phyloP scores from a whole-genome alignment of 2,888 invertebrate species.

The Melieria crassipennis region DNA sequence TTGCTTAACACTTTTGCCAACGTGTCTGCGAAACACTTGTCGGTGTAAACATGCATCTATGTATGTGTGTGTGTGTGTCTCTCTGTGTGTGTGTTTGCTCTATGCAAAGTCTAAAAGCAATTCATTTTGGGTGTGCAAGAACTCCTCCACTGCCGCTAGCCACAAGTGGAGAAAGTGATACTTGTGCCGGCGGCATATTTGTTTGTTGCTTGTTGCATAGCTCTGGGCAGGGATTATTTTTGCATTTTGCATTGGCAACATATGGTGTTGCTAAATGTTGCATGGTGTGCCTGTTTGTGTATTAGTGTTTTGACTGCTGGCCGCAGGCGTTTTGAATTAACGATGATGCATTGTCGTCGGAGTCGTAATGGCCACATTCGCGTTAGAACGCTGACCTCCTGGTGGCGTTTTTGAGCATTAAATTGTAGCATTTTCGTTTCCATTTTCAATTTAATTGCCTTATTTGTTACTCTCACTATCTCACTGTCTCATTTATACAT shows the following conservation, averaged over 20 bases:
- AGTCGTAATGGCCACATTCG: neutral
- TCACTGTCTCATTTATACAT: too few relatives aligned
- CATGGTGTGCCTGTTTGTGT: too few relatives aligned
- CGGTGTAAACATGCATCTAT: conserved; percentile 3
- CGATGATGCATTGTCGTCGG: conserved; percentile 41
- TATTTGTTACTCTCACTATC: too few relatives aligned
- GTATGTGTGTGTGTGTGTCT: neutral
- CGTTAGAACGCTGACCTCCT: too few relatives aligned
- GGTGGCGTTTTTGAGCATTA: too few relatives aligned
- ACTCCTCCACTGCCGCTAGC: neutral
- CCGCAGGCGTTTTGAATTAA: conserved; percentile 12
- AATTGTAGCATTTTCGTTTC: too few relatives aligned
- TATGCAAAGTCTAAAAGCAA: conserved; percentile 11
- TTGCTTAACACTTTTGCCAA: conserved; percentile 59
- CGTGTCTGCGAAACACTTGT: conserved; percentile 27
- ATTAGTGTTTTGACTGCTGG: neutral
- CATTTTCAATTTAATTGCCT: too few relatives aligned
- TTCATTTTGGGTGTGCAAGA: neutral
- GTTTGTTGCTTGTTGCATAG: too few relatives aligned
- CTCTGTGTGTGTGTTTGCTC: neutral
- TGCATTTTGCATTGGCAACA: neutral
- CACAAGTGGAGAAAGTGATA: too few relatives aligned
- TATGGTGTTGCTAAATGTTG: neutral
- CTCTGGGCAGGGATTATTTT: neutral
- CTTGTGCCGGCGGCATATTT: too few relatives aligned